Base-by-base conservation (phyloP, 2,888 invertebrate genomes). In the Linhomoeus sp. region DNA sequence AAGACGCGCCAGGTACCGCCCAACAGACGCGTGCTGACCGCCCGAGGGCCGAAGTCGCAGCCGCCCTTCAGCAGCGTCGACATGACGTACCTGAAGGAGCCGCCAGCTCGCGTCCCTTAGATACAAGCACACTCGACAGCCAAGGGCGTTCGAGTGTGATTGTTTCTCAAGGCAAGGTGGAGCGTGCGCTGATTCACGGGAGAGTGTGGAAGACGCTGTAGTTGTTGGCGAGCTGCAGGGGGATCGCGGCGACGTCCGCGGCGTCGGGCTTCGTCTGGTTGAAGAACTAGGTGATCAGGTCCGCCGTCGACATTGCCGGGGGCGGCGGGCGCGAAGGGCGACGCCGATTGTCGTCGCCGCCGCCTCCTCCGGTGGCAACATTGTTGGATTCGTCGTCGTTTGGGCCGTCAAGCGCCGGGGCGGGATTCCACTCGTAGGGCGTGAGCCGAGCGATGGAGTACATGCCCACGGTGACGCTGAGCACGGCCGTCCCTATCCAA, bases 401-500 rank as follows among this genome's bases (percentile, higher is more conserved):
- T n/a, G n/a, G n/a, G 5, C 29, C 29, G 5, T 9, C 29, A 29
- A 29, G 29, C 9, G 38, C 19, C n/a, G 24, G 29, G 37, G 40
- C 25, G 25, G 61, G 50, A 47, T 60, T 62, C 67, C 66, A 66
- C 56, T 72, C 72, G 53, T 70, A 71, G 1, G 72, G 72, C 26
- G 68, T 70, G 49, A 72, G 65, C 49, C 70, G 61, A 14, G 70
- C 90, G 44, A 88, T 73, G 52, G 90, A 79, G 66, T 87, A 92
- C 15, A 94, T 76, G 46, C 87, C 73, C 26, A 92, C 79, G 1
- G 88, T 88, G 20, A 92, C 88, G 7, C 83, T 81, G 52, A 90
- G 73, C 65, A 88, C 92, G 14, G 94, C 90, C 0, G 86, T 85
- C 14, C 86, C 81, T 80, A 94, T 87, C 66, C 88, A 94, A 59